A percentile compares a stretch with the other conserved stretches of the same genome.
These are phyloP conservation scores for Pseudomyrmex sp. DNA, from an alignment of 1,140 invertebrate species.

Conservation along the genomic window DNA sequence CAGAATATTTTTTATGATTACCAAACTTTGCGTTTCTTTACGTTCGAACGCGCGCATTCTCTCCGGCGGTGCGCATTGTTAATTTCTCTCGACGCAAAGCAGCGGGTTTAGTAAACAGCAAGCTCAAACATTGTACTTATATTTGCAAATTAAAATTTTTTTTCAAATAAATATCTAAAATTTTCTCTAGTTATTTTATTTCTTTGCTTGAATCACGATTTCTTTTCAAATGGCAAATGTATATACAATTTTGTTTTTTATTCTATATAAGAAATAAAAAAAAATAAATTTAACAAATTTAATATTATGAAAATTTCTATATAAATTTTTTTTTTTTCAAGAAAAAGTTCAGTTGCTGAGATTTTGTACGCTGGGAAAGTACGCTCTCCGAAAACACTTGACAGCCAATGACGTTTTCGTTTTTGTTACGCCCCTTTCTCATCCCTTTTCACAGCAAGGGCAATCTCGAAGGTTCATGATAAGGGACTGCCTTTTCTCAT, in stretches of 20 bases:
- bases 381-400: not conserved
- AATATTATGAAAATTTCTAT: too few species aligned
- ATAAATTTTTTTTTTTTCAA: too few species aligned
- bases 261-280: too few species aligned
- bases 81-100: conserved; percentile 38
- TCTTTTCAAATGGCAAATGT: too few species aligned
- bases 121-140: too few species aligned
- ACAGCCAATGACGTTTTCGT: not conserved
- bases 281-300: too few species aligned
- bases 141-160: too few species aligned
- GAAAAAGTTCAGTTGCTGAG: not conserved
- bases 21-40: conserved; percentile 57
- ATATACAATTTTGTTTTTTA: too few species aligned
- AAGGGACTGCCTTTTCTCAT: conserved; percentile 53
- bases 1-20: conserved; percentile 58
- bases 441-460: conserved; percentile 18
- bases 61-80: conserved; percentile 16
- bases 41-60: conserved; percentile 53
- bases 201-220: too few species aligned
- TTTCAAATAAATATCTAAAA: too few species aligned
- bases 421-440: conserved; percentile 8
- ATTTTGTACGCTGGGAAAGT: not conserved
- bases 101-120: not conserved
- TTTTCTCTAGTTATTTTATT: too few species aligned
- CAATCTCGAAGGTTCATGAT: not conserved